Base-by-base conservation (phyloP, 1,140 invertebrate species). In the Drosophila persimilis region DNA sequence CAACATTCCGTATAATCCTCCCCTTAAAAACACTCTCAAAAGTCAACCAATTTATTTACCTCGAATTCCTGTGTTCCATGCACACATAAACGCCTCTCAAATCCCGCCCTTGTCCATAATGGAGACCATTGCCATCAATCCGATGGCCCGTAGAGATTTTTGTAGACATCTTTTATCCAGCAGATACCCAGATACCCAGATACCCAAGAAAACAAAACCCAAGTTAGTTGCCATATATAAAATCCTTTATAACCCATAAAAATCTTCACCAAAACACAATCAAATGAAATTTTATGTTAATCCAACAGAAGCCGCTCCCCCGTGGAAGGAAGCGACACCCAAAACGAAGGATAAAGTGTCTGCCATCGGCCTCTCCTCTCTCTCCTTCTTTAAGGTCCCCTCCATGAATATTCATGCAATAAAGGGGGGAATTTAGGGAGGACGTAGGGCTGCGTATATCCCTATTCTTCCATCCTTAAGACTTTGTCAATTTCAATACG, bases 251-350 rank as follows among this genome's bases (percentile, higher is more conserved):
- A 70, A 39, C 39, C 56, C 71, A 73, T 67, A 62, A 67, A 67
- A 83, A 62, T 60, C 50, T 60, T 61, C 69, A 47, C 59, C 64
- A 41, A 65, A 85, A 77, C 76, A 84, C 56, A 69, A 74, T 81
- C 70, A 75, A 83, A 84, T 71, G 58, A 73, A 75, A 79, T 79
- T 72, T 79, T 69, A 65, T 73, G 76, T 72, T 79, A 84, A 83
- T 84, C 71, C 47, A 41, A n/a, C 41, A 39, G 65, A 74, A 73
- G 41, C 66, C 64, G 8, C 29, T 3, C 3, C 31, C 29, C 31
- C 35, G 11, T 39, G 11, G 35, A 13, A 13, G 58, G 59, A 43
- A 65, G 29, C 44, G 11, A 39, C 35, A 39, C 35, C 35, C 35
- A 39, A 39, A 43, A 52, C 59, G 43, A 47, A 56, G 47, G 39